A percentile compares a stretch with the other conserved stretches of the same genome.
These are phyloP conservation scores for Thrips palmi DNA, from an alignment of 1,140 invertebrate species.

Conservation along the genomic window DNA sequence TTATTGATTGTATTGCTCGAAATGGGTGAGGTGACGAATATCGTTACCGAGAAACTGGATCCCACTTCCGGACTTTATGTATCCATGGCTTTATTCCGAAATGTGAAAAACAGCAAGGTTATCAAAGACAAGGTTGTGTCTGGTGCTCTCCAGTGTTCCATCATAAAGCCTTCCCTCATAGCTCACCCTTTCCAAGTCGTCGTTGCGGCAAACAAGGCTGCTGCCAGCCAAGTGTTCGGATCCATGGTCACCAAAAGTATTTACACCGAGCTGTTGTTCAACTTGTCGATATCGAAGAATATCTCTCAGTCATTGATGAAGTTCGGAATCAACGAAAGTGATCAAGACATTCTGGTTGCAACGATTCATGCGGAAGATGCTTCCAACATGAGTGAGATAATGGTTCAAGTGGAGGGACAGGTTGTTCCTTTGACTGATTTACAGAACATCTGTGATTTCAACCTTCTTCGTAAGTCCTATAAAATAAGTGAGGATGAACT, in stretches of 20 bases:
- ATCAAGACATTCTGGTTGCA: slow-evolving; percentile 33
- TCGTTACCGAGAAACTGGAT: too few relatives aligned
- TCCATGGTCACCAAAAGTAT: slow-evolving; percentile 38
- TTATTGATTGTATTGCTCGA: too few relatives aligned
- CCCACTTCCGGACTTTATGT: too few relatives aligned
- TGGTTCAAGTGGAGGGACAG: slow-evolving; percentile 28
- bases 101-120: slow-evolving; percentile 35
- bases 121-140: slow-evolving; percentile 30
- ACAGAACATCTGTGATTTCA: slow-evolving; percentile 23
- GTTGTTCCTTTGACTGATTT: slow-evolving; percentile 25
- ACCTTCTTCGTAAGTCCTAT: slow-evolving; percentile 32
- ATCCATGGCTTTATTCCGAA: slow-evolving; percentile 32
- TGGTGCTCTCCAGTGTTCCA: slow-evolving; percentile 34
- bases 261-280: slow-evolving; percentile 46
- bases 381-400: slow-evolving; percentile 20
- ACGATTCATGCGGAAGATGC: slow-evolving; percentile 27
- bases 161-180: slow-evolving; percentile 40
- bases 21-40: too few relatives aligned
- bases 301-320: slow-evolving; percentile 40
- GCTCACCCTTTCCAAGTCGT: slow-evolving; percentile 41
- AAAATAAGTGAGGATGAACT: slow-evolving; percentile 31
- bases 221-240: slow-evolving; percentile 26
- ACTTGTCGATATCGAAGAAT: slow-evolving; percentile 45
- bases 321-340: slow-evolving; percentile 38
- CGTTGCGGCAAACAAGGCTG: slow-evolving; percentile 48